Evolutionary conservation across 2,888 invertebrate genomes (phyloP).

Genomic region (Heliconius cydno): DNA sequence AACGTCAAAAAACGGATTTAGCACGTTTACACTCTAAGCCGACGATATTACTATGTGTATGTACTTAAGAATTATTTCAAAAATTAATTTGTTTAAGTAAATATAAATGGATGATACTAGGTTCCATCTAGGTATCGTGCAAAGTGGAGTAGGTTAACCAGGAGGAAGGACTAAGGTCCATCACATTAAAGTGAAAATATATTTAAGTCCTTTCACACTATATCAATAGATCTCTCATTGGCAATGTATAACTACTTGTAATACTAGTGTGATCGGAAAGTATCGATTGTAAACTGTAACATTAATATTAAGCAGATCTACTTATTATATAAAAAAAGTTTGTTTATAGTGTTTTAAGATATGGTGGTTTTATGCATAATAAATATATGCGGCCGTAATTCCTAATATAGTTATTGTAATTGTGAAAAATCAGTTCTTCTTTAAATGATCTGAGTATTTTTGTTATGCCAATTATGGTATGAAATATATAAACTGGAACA

Average conservation of each 20-base stretch:
- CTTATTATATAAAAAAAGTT: slow-evolving; percentile 4
- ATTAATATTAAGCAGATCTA: neutral
- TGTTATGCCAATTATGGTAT: slow-evolving; percentile 74
- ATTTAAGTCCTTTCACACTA: neutral
- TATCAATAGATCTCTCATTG: neutral
- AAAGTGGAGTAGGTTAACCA: too few species aligned
- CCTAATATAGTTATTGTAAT: slow-evolving; percentile 24
- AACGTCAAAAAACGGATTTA: too few species aligned
- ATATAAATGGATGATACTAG: neutral
- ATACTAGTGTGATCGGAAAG: neutral
- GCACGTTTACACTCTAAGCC: too few species aligned
- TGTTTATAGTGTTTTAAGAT: slow-evolving; percentile 16
- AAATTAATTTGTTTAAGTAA: neutral
- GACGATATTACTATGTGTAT: slow-evolving; percentile 11
- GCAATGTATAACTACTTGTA: slow-evolving; percentile 11
- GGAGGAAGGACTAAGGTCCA: neutral
- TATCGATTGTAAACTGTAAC: neutral
- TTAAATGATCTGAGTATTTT: slow-evolving; percentile 78
- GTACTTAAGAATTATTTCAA: slow-evolving; percentile 18
- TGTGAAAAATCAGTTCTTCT: slow-evolving; percentile 44
- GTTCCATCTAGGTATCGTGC: neutral
- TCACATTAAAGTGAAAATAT: neutral
- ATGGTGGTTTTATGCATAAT: slow-evolving; percentile 22
- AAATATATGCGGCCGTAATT: slow-evolving; percentile 26
- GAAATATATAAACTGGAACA: slow-evolving; percentile 59